Base-by-base conservation (phyloP, 1,140 invertebrate genomes). In the Platyscapa corneri region DNA sequence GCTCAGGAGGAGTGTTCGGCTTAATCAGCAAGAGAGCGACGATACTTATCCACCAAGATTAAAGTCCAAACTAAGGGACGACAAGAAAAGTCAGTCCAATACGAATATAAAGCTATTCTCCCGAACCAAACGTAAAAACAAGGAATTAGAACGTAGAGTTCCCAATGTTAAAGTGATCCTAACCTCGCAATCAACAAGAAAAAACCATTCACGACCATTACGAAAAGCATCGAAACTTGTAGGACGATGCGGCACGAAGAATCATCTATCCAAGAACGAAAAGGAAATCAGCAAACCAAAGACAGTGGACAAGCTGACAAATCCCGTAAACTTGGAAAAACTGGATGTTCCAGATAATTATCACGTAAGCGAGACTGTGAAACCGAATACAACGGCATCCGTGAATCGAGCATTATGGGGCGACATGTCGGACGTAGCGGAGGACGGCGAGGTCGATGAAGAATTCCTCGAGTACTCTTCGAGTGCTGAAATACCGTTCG, bases 401-500 rank as follows among this genome's bases (percentile, higher is more conserved):
- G 91, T 93, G 16, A 91, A 90, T 87, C 89, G 92, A 6, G 91
- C 91, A 0, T 85, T 92, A 2, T 94, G 93, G 93, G 93, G 92
- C 10, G 93, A 93, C 53, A 93, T 93, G 92, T 92, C 93, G 0
- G 93, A 93, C 77, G 84, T 90, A 30, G 87, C 89, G 12, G 91
- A 92, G 42, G 89, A 91, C 77, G 82, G 53, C 83, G 89, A 90
- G 74, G 87, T 72, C 80, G 87, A 46, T 5, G 86, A 86, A 16
- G 86, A 91, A 81, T 88, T 90, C 8, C 34, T 88, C 3, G 90
- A 92, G n/a, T 91, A 90, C 81, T 92, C 92, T 0, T 83, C 89
- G 65, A 92, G 89, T 30, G 92, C 92, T 20, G 91, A 93, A 87
- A 94, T 94, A 72, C 94, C 93, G 8, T 94, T 93, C 83, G 93